Evolutionary conservation across 2,888 invertebrate species (phyloP).

Genomic region (Philereme vetulata): DNA sequence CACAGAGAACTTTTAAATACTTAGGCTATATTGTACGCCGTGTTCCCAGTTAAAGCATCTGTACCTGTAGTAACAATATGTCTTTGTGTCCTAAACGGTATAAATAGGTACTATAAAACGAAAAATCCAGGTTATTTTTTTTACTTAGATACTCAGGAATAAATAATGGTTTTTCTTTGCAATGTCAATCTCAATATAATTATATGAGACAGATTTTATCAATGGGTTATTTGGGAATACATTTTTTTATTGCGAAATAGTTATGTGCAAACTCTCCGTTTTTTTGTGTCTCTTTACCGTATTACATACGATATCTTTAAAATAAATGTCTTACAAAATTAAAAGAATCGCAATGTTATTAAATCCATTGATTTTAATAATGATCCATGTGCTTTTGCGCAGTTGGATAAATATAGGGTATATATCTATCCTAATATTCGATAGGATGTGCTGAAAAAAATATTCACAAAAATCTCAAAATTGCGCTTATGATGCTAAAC

Average conservation of each 20-base stretch:
- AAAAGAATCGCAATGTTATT: slow-evolving; percentile 47
- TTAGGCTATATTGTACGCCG: slow-evolving; percentile 29
- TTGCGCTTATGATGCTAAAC: slow-evolving; percentile 29
- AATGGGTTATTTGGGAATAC: neutral
- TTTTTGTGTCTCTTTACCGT: slow-evolving; percentile 15
- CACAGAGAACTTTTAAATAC: slow-evolving; percentile 27
- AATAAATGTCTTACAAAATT: slow-evolving; percentile 46
- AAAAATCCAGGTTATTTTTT: too few species aligned
- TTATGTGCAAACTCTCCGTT: slow-evolving; percentile 18
- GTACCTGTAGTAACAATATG: neutral
- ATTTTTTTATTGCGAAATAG: slow-evolving; percentile 1
- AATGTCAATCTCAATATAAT: neutral
- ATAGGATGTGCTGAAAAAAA: neutral
- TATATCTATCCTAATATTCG: neutral
- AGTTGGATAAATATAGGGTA: neutral
- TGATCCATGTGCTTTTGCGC: neutral
- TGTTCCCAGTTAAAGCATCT: slow-evolving; percentile 15
- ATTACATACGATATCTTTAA: slow-evolving; percentile 12
- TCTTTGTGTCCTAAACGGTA: too few species aligned
- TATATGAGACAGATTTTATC: neutral
- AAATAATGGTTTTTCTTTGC: neutral
- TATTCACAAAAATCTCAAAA: slow-evolving; percentile 13
- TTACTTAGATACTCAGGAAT: neutral
- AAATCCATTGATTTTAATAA: slow-evolving; percentile 42
- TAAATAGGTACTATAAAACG: neutral